Percentiles rank a stretch among this genome's conserved stretches.
Conservation (phyloP, 2,888 invertebrate genomes). For the Machimus rusticus region DNA sequence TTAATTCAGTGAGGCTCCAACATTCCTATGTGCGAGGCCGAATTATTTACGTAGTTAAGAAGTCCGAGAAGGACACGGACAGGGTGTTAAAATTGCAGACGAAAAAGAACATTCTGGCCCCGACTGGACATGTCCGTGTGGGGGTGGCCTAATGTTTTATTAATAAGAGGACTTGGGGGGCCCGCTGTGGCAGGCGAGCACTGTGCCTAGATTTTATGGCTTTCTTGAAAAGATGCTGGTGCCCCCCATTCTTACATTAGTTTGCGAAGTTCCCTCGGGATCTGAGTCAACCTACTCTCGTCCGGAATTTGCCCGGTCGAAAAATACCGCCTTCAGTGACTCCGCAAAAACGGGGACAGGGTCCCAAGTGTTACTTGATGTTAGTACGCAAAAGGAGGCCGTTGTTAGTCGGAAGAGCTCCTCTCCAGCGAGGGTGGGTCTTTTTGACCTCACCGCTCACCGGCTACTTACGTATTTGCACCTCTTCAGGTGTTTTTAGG, state of each 20-base stretch:
- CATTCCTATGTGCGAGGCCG: not conserved
- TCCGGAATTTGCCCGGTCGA: conserved; percentile 7
- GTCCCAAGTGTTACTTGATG: not conserved
- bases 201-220: not conserved
- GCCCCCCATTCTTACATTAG: not conserved
- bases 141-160: conserved; percentile 23
- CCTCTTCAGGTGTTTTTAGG: conserved; percentile 40
- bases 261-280: conserved; percentile 12
- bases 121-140: not conserved
- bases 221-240: conserved; percentile 5
- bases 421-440: not conserved
- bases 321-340: not conserved
- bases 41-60: conserved; percentile 18
- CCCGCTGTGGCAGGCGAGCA: not conserved
- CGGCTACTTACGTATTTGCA: conserved; percentile 45
- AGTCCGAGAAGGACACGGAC: not conserved
- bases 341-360: not conserved
- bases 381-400: conserved; percentile 27
- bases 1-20: not conserved
- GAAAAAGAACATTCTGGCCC: not conserved
- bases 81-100: conserved; percentile 27
- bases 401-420: conserved; percentile 35
- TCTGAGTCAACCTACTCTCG: conserved; percentile 30
- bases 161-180: conserved; percentile 16
- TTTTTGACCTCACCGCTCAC: not conserved